Evolutionary conservation across 2,113 vertebrate genomes (phyloP).

Genomic region (Crypturellus undulatus): DNA sequence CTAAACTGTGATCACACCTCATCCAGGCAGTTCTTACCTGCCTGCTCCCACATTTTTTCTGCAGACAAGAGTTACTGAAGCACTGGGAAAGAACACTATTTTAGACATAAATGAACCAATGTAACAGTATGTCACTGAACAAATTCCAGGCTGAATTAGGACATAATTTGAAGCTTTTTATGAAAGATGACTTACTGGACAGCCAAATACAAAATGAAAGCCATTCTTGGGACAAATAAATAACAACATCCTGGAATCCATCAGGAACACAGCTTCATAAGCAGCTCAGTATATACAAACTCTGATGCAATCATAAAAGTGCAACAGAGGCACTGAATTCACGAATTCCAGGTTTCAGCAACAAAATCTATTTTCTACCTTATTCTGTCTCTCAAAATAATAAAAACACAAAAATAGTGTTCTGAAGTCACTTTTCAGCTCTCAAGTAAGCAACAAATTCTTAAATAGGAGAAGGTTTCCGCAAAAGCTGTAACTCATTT

Average conservation of each 20-base stretch:
- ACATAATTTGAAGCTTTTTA: neutral
- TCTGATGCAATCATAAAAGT: neutral
- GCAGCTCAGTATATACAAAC: neutral
- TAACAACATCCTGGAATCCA: constrained; percentile 1
- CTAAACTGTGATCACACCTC: neutral
- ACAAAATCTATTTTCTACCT: constrained; percentile 23
- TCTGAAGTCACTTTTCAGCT: neutral
- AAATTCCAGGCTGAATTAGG: neutral
- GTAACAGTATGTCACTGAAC: neutral
- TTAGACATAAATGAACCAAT: neutral
- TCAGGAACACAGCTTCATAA: constrained; percentile 8
- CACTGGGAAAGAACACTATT: neutral
- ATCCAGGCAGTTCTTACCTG: neutral
- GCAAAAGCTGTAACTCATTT: neutral
- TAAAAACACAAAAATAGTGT: neutral
- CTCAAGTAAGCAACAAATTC: neutral
- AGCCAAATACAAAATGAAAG: neutral
- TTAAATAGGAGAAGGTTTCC: neutral
- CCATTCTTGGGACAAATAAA: constrained; percentile 16
- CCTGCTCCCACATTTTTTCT: neutral
- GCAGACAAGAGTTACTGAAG: neutral
- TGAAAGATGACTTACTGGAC: neutral
- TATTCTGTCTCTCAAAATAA: constrained; percentile 3
- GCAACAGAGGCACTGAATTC: neutral
- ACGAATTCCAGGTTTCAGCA: neutral